Base-by-base conservation (phyloP, 2,797 vertebrate genomes). In the Huso huso region DNA sequence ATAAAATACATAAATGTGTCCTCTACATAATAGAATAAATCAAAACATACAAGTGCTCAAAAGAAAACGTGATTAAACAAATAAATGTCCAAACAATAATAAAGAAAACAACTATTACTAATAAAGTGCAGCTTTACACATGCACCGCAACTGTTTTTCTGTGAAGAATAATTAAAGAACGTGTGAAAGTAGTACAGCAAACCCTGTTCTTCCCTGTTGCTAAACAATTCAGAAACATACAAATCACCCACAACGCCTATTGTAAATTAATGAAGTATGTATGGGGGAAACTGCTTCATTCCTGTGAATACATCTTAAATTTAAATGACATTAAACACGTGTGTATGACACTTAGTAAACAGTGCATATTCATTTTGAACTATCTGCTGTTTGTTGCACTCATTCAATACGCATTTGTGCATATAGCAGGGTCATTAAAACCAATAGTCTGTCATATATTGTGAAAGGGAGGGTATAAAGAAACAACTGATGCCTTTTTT, bases 401-500 rank as follows among this genome's bases (percentile, higher is more conserved):
- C 67, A 71, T 74, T 66, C 68, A 68, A 68, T 73, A 57, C 48
- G 23, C 37, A 60, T 64, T 13, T 55, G 48, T 23, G n/a, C 18
- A 9, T 9, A 55, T n/a, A 55, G 52, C 9, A 55, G n/a, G 4
- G 1, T 6, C 0, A 23, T 63, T 60, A 65, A 69, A 77, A 74
- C 62, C 58, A 70, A 23, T 66, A n/a, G 2, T 69, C 49, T 69
- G 80, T 68, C 66, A 69, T 74, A 69, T 68, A 71, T 74, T 73
- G 10, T 76, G 77, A 83, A 67, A 71, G 70, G 10, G 70, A 63
- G 63, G 13, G 71, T 74, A 66, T 76, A 73, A 75, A 70, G 72
- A 72, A 77, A 62, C 76, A 85, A 74, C 49, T 75, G 74, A 81
- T 76, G 63, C 60, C 76, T 71, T 76, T 73, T 74, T 84, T 80